Evolutionary conservation across 1,140 invertebrate species (phyloP).

Genomic region (Notospermus geniculatus): DNA sequence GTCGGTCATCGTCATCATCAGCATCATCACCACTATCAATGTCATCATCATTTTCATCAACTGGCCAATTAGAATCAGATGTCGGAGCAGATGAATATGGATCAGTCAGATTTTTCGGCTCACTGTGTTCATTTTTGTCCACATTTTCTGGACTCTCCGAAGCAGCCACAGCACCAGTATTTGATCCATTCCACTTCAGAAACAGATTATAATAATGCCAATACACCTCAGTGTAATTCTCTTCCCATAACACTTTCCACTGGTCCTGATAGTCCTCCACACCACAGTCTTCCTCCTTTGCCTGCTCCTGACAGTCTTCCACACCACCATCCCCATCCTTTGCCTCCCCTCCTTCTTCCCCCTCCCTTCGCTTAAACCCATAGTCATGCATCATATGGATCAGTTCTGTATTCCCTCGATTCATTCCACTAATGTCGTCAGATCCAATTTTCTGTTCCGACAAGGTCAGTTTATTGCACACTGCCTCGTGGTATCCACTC

Average conservation of each 20-base stretch:
- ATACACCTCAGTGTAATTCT: slow-evolving; percentile 72
- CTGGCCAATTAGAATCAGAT: no score
- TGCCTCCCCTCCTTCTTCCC: not conserved
- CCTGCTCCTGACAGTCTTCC: slow-evolving; percentile 7
- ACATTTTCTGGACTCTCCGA: no score
- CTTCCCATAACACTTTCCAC: slow-evolving; percentile 74
- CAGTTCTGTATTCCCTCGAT: slow-evolving; percentile 27
- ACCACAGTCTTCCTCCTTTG: slow-evolving; percentile 19
- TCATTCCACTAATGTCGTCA: not conserved
- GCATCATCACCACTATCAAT: no score
- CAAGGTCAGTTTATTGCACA: slow-evolving; percentile 10
- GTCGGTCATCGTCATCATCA: no score
- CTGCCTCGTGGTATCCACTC: slow-evolving; percentile 24
- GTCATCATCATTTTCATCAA: no score
- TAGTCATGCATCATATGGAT: slow-evolving; percentile 41
- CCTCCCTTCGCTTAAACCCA: not conserved
- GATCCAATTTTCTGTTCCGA: no score
- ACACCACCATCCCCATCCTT: slow-evolving; percentile 16
- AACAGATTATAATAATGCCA: slow-evolving; percentile 44
- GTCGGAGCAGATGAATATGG: no score
- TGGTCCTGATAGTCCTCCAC: slow-evolving; percentile 56
- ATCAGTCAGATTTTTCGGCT: no score
- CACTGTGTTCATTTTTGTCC: no score
- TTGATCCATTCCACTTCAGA: slow-evolving; percentile 6
- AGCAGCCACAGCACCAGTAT: no score